Evolutionary conservation across 1,140 invertebrate genomes (phyloP), one percentile per base, ranked within the genome.

Genomic region (Scaptomyza montana): DNA sequence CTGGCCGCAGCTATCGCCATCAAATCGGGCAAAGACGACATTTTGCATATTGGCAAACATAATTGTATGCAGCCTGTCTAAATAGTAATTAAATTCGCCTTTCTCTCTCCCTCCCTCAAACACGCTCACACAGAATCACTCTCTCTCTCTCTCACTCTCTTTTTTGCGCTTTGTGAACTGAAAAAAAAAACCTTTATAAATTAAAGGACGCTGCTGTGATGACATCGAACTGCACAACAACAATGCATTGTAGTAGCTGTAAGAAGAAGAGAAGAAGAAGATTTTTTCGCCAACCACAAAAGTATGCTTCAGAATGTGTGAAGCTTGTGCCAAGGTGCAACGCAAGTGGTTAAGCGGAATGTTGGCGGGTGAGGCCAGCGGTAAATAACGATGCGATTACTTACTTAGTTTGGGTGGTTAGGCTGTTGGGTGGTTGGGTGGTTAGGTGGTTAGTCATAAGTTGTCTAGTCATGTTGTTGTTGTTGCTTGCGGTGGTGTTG

Each of bases 261-360:
- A 41, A 10, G 10, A 41, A 41, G 10, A 19, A 21, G 16, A 16
- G 19, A 19, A 33, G n/a, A 51, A 60, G 54, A 45, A 46, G 46
- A 39, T 59, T 55, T 54, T 54, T 50, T 53, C 12, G 61, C 65
- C 73, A 68, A 80, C 64, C 73, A 69, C 53, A 80, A 84, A 25
- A 84, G 80, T 85, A 84, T 84, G 68, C 80, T 80, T 69, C 77
- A 77, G 85, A 77, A 85, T 79, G 76, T 84, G 77, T 61, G 73
- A 84, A 69, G 33, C 33, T 36, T 9, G 7, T 9, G 6, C 8
- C 6, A 36, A 36, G 33, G 33, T 70, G 56, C 66, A 43, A 39
- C 2, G 36, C 8, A 39, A 12, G 8, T 9, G 51, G 3, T 8
- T n/a, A 33, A 33, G 30, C 30, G 7, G 30, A 33, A 5, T 1